Evolutionary conservation across 1,140 invertebrate species (phyloP), one percentile per base, ranked within the genome.

Genomic region (Popillia japonica): DNA sequence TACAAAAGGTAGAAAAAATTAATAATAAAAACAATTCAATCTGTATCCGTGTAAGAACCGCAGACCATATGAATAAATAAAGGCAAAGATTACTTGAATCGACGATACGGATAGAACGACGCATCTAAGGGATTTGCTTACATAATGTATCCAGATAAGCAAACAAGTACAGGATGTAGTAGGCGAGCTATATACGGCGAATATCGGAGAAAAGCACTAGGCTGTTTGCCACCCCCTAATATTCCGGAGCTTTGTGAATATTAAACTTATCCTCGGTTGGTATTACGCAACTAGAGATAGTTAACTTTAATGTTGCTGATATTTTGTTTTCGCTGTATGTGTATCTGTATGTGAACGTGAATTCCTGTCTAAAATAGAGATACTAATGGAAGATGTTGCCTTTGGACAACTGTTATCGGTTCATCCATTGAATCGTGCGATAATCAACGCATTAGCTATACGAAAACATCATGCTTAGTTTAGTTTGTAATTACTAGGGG

Each of bases 161-260:
- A 74, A 74, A 74, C 72, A 74, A 74, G 72, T 11, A 74, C 9
- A n/a, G n/a, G 61, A 34, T 20, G 11, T 68, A 68, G 11, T 41
- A 20, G 40, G 34, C 34, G 6, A 40, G 72, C 17, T 6, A 41
- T 14, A 74, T 27, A 68, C 2, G 10, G 40, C 8, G 10, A 68
- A 74, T 74, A 74, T 17, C 72, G 72, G 40, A 74, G 72, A 20
- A 20, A n/a, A 22, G 17, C 40, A 34, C 17, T 74, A 74, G 61
- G 61, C 61, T 74, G 34, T 74, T 41, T 74, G 72, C 72, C 17
- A 68, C 40, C 72, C 72, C 34, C 40, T 74, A 74, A 74, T 74
- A 74, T 74, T 44, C 72, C 72, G 72, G 72, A 40, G 72, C 72
- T 74, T 74, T 74, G 72, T 74, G 72, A 74, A 74, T 74, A 74